Evolutionary conservation across 30 jellyfish, hydroid and myxozoan genomes (phyloP), one percentile per base, ranked within the genome.

Genomic region (Aurelia sp.): DNA sequence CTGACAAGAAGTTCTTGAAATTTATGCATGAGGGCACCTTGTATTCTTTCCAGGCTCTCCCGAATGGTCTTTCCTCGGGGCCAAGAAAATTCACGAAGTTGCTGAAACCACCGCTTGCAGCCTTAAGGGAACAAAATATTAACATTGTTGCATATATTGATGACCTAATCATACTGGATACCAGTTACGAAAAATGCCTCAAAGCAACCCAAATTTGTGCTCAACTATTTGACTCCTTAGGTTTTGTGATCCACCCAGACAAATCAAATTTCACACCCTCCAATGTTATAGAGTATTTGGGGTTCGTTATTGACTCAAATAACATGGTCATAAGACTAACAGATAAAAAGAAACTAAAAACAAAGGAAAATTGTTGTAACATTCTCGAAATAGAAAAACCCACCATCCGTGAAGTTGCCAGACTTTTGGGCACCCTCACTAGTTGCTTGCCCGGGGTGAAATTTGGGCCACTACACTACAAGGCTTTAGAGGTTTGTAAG

Each of bases 391-490:
- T 31, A 35, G 47, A 58, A 17, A 58, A 17, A 13, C 17, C 47
- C 66, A 35, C 67, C 8, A 78, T 78, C n/a, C 19, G 89, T 35
- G 79, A 78, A 10, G 33, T 40, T 9, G 78, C 81, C 31, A 58
- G 38, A 60, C 81, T 78, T 30, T 15, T 60, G 22, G 89, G 89
- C 10, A 58, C 67, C 18, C 47, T 59, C 18, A 24, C 52, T 11
- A 40, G 79, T 63, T 19, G 89, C 76, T 69, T 82, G 24, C 76
- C 80, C 20, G 92, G 79, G 16, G 88, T 82, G 27, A 35, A 27
- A 48, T 69, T 15, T 33, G 92, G 88, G n/a, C 65, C 65, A n/a
- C 44, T 63, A 13, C 88, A 67, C 52, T 53, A 47, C 62, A 73
- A 89, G 21, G n/a, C 22, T n/a, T 70, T 82, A 21, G 92, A 82